These are phyloP conservation scores for Lysiphlebus fabarum DNA, from an alignment of 1,140 invertebrate genomes.

Conservation along the genomic window DNA sequence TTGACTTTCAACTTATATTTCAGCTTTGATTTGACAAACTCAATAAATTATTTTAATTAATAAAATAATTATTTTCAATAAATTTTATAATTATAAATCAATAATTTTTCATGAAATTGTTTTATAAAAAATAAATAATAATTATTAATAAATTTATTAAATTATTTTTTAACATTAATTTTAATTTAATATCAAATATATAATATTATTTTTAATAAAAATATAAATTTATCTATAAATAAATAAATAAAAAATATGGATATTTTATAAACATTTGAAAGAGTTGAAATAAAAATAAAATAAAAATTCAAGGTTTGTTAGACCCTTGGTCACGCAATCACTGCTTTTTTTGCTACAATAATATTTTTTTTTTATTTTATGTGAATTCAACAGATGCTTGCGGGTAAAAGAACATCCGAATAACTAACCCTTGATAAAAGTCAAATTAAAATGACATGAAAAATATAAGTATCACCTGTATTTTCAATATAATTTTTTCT, in stretches of 20 bases:
- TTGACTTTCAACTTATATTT: background rate
- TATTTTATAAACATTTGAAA: background rate
- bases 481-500: no score
- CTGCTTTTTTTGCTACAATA: conserved; percentile 30
- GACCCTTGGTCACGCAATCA: conserved; percentile 50
- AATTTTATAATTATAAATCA: no score
- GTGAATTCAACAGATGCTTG: conserved; percentile 13
- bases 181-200: no score
- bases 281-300: conserved; percentile 5
- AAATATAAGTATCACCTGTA: background rate
- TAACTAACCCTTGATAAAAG: background rate
- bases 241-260: conserved; percentile 2
- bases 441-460: conserved; percentile 9
- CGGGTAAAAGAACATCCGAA: conserved; percentile 17
- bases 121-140: no score
- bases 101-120: no score
- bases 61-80: no score
- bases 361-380: no score
- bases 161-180: no score
- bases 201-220: no score
- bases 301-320: conserved; percentile 23
- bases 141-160: no score
- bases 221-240: background rate
- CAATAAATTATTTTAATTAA: no score
- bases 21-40: no score